A percentile compares a stretch with the other conserved stretches of the same genome.
phyloP scores from a whole-genome alignment of 2,797 vertebrate species.

The Betta splendens region DNA sequence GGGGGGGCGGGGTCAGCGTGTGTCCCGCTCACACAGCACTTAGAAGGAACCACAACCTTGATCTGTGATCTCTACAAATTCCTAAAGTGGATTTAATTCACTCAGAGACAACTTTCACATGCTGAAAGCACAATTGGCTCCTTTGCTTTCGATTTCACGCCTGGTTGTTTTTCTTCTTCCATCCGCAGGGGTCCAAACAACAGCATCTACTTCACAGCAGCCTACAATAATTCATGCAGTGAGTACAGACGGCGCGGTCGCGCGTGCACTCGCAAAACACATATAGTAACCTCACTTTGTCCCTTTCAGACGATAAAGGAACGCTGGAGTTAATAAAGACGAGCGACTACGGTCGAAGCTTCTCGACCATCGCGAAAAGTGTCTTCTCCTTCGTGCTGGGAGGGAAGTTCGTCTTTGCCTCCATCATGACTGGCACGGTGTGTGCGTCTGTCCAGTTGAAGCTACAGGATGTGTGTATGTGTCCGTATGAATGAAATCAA shows the following conservation, averaged over 20 bases:
- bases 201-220: slow-evolving; percentile 89
- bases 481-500: neutral
- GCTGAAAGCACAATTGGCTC: slow-evolving; percentile 12
- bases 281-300: neutral
- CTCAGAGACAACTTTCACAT: slow-evolving; percentile 31
- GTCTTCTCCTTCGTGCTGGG: slow-evolving; percentile 93
- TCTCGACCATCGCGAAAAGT: slow-evolving; percentile 86
- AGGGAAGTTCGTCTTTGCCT: slow-evolving; percentile 91
- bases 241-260: slow-evolving; percentile 71
- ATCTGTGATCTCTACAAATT: slow-evolving; percentile 51
- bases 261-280: neutral
- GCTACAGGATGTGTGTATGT: neutral
- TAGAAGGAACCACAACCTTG: slow-evolving; percentile 37
- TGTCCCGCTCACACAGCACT: slow-evolving; percentile 30
- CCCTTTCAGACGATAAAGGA: slow-evolving; percentile 83
- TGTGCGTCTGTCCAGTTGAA: slow-evolving; percentile 7
- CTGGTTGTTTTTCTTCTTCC: slow-evolving; percentile 23
- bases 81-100: slow-evolving; percentile 46
- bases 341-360: slow-evolving; percentile 84
- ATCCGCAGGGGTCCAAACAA: slow-evolving; percentile 83
- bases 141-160: slow-evolving; percentile 1
- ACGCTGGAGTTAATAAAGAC: slow-evolving; percentile 87
- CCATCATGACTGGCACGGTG: slow-evolving; percentile 91
- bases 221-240: slow-evolving; percentile 91
- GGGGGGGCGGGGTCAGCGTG: slow-evolving; percentile 17